phyloP scores from a whole-genome alignment of 2,113 vertebrate species.

The Oriolus oriolus region DNA sequence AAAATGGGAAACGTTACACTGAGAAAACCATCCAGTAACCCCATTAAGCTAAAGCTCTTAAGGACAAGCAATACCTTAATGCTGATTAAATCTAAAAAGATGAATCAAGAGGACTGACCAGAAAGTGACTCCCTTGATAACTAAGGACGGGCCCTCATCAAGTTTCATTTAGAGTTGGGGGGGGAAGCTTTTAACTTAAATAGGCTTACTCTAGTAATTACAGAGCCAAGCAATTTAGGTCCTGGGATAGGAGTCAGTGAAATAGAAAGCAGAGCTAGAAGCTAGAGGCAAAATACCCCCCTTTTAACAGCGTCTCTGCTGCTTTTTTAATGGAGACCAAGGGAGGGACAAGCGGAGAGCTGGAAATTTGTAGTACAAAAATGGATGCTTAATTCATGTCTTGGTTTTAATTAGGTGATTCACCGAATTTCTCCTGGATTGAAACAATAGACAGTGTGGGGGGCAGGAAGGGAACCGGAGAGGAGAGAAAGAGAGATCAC shows the following conservation, averaged over 20 bases:
- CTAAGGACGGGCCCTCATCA: slow-evolving; percentile 90
- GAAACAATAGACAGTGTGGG: slow-evolving; percentile 71
- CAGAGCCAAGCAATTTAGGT: slow-evolving; percentile 89
- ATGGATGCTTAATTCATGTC: slow-evolving; percentile 82
- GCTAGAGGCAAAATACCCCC: slow-evolving; percentile 78
- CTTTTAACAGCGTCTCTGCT: slow-evolving; percentile 72
- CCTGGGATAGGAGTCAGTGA: slow-evolving; percentile 82
- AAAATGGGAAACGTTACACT: slow-evolving; percentile 76
- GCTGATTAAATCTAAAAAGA: slow-evolving; percentile 98
- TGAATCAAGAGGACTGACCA: slow-evolving; percentile 90
- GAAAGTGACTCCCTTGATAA: slow-evolving; percentile 94
- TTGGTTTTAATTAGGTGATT: slow-evolving; percentile 84
- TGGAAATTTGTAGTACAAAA: slow-evolving; percentile 80
- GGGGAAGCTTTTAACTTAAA: slow-evolving; percentile 88
- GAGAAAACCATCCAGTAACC: slow-evolving; percentile 93
- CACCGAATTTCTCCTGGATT: slow-evolving; percentile 75
- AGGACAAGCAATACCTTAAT: slow-evolving; percentile 94
- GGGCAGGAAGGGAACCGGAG: slow-evolving; percentile 4
- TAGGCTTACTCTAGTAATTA: slow-evolving; percentile 94
- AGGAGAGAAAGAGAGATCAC: slow-evolving; percentile 45
- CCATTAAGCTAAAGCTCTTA: slow-evolving; percentile 95
- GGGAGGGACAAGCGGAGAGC: slow-evolving; percentile 73
- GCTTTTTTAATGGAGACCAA: slow-evolving; percentile 79
- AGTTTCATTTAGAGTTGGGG: slow-evolving; percentile 88
- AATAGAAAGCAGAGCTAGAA: slow-evolving; percentile 81